Conservation (phyloP, 2,797 vertebrate genomes). For the Mus caroli region DNA sequence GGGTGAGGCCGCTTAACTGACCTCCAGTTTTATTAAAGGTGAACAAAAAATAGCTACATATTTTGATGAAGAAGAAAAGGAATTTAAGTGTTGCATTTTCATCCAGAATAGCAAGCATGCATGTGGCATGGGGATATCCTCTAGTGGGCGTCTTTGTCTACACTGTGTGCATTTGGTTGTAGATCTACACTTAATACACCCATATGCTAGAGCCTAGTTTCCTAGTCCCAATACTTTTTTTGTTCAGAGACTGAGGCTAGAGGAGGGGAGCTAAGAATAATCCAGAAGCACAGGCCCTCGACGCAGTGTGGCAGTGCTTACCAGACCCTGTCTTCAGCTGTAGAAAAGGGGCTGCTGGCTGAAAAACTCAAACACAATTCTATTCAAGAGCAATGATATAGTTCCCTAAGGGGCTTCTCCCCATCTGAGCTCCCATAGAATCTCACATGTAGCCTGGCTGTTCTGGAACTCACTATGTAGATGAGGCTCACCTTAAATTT, state of each 20-base stretch:
- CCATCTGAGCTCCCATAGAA: background rate
- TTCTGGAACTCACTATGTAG: background rate
- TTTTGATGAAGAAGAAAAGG: conserved; percentile 50
- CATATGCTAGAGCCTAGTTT: conserved; percentile 20
- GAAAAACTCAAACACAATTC: conserved; percentile 23
- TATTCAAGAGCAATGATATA: background rate
- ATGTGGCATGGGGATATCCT: background rate
- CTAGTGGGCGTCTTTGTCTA: background rate
- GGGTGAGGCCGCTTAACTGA: background rate
- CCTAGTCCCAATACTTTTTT: conserved; percentile 27
- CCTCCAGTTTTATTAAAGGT: conserved; percentile 15
- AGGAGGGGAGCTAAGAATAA: background rate
- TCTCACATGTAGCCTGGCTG: background rate
- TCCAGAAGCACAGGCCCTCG: background rate
- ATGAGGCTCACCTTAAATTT: too few relatives aligned
- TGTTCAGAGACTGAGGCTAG: conserved; percentile 32
- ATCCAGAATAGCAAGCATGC: conserved; percentile 33
- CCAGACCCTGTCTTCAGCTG: background rate
- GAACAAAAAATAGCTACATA: conserved; percentile 54
- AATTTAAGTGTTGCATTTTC: background rate
- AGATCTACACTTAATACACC: background rate
- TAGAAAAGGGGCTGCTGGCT: background rate
- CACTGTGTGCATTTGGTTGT: background rate
- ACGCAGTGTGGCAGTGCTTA: background rate
- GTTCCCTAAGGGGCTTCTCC: background rate